Base-by-base conservation (phyloP, 2,888 invertebrate species). In the Trimorus sp. region DNA sequence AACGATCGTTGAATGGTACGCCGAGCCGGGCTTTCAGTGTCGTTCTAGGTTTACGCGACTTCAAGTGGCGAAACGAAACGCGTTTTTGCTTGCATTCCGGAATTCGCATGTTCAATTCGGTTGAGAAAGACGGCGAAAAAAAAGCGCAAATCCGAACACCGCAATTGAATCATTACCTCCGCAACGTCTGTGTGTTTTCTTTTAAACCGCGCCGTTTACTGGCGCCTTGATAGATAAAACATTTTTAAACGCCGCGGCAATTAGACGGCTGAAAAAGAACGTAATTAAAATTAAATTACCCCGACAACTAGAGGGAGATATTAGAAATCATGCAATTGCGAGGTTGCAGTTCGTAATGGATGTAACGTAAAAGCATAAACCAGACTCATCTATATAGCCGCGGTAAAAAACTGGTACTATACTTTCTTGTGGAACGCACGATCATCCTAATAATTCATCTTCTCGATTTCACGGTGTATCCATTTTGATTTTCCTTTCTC, bases 401-500 rank as follows among this genome's bases (percentile, higher is more conserved):
- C 45, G 26, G 54, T 42, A 65, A 71, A 66, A 38, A 54, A 69
- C 48, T 14, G 59, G 51, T 56, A 49, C 36, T 62, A 68, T 58
- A 74, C 79, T 79, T 79, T 79, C 79, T 68, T 74, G 49, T 51
- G 45, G 58, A 59, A 65, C 42, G 71, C 66, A 79, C 63, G 62
- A 63, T 70, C 74, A 79, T 74, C 66, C 63, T 70, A 70, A 79
- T 79, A 74, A 70, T 74, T 79, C 63, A 65, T 74, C 73, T 59
- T 53, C 59, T 60, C 73, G 68, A 59, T 62, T 76, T 76, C 76
- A 68, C 76, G 49, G 60, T 48, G 62, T 76, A 76, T 69, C 62
- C 66, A 70, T 79, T 79, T 79, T 74, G 79, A 58, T 74, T 79
- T 79, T 75, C 79, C 79, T 79, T 79, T 79, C 79, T 74, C 79